Conservation (phyloP, 2,797 vertebrate species). For the Myotis vivesi region DNA sequence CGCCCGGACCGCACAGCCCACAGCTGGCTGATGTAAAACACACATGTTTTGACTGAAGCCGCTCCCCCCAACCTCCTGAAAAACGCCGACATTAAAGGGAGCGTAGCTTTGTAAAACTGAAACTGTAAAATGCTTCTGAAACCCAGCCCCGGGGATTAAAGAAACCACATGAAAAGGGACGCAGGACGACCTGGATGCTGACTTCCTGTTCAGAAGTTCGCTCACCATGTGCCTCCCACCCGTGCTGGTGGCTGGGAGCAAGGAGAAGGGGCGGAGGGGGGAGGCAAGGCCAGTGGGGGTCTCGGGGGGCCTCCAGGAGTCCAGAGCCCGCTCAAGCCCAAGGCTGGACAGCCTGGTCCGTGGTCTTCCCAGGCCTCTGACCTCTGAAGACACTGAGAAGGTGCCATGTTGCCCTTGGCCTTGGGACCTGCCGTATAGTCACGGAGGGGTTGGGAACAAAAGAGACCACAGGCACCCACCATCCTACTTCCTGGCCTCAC, state of each 20-base stretch:
- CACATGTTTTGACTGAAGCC: conserved; percentile 95
- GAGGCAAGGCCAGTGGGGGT: neutral
- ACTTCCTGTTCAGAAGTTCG: conserved; percentile 96
- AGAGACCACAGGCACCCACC: neutral
- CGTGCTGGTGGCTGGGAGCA: neutral
- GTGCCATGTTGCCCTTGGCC: neutral
- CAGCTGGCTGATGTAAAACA: conserved; percentile 94
- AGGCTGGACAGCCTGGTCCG: too few species aligned
- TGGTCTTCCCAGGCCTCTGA: neutral
- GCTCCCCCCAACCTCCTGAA: conserved; percentile 78
- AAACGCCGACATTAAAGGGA: conserved; percentile 94
- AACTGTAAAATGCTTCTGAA: conserved; percentile 92
- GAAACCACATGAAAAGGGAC: conserved; percentile 95
- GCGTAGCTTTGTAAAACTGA: conserved; percentile 92
- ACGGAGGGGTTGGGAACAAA: neutral
- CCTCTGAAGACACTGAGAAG: neutral
- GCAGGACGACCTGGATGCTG: conserved; percentile 90
- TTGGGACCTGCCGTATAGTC: neutral
- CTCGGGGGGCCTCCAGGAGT: neutral
- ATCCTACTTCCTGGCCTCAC: neutral
- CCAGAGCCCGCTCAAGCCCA: neutral
- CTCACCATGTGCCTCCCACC: conserved; percentile 93
- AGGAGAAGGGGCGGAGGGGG: neutral
- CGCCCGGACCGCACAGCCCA: conserved; percentile 77
- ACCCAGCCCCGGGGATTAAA: conserved; percentile 93